These are phyloP conservation scores for Glaucopsyche alexis DNA, from an alignment of 2,888 invertebrate genomes.

Conservation along the genomic window DNA sequence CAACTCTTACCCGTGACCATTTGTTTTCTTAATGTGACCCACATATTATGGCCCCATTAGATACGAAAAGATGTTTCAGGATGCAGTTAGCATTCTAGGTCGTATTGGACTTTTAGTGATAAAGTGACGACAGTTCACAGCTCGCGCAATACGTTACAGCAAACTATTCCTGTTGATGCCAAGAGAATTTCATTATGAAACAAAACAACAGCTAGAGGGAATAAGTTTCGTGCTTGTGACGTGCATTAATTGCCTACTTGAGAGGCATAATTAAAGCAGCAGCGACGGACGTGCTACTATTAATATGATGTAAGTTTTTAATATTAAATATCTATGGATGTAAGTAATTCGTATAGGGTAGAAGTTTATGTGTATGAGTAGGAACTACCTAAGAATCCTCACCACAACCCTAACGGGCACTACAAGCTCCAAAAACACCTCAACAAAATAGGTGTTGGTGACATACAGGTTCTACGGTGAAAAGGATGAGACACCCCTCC, in stretches of 20 bases:
- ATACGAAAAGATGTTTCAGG: neutral
- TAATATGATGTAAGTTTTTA: slow-evolving; percentile 31
- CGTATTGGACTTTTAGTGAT: neutral
- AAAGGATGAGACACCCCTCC: no score
- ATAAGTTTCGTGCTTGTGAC: slow-evolving; percentile 34
- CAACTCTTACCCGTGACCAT: neutral
- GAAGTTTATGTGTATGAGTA: no score
- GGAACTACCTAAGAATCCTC: no score
- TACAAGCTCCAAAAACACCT: no score
- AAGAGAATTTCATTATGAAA: slow-evolving; percentile 35
- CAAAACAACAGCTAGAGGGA: slow-evolving; percentile 31
- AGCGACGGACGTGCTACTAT: slow-evolving; percentile 30
- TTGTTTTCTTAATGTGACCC: neutral
- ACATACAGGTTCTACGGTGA: no score
- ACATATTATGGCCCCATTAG: neutral
- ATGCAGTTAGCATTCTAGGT: neutral
- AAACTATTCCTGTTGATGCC: slow-evolving; percentile 28
- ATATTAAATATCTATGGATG: no score
- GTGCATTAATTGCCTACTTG: slow-evolving; percentile 38
- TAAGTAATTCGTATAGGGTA: no score
- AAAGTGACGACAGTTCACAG: neutral
- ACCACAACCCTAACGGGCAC: no score
- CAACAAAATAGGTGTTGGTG: no score
- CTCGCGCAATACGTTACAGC: slow-evolving; percentile 15
- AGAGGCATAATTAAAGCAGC: slow-evolving; percentile 30